A percentile compares a stretch with the other conserved stretches of the same genome.
Evolutionary conservation across 2,797 vertebrate species (phyloP).

Genomic region (Bradypodion pumilum): DNA sequence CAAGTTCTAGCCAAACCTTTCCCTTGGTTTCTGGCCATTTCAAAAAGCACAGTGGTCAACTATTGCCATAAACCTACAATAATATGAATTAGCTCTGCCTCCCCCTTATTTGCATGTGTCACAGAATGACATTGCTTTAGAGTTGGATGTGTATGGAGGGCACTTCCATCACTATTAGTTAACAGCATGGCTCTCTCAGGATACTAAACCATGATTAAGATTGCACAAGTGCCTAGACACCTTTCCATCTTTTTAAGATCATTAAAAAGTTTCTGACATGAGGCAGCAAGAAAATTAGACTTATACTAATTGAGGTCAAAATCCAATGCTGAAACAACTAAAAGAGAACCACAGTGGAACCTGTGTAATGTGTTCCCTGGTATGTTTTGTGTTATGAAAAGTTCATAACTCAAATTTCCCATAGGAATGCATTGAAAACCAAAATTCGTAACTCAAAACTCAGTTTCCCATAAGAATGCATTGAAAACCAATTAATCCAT

Average conservation of each 20-base stretch:
- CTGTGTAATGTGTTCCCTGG: too few species aligned
- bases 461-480: too few species aligned
- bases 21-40: not conserved
- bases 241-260: not conserved
- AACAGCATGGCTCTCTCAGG: not conserved
- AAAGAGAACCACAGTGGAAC: too few species aligned
- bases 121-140: not conserved
- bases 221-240: too few species aligned
- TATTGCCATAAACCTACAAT: not conserved
- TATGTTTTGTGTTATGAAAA: too few species aligned
- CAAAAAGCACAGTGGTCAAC: not conserved
- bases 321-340: not conserved
- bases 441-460: too few species aligned
- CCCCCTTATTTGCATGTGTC: not conserved
- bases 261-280: not conserved
- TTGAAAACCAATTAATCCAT: too few species aligned
- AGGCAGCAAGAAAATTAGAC: not conserved
- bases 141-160: too few species aligned
- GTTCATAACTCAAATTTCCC: too few species aligned
- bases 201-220: not conserved
- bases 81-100: not conserved
- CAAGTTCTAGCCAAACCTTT: conserved; percentile 5
- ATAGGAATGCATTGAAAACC: too few species aligned
- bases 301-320: not conserved
- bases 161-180: not conserved